These are phyloP conservation scores for Caenorhabditis sulstoni DNA, from an alignment of 2,888 invertebrate species.

Conservation along the genomic window DNA sequence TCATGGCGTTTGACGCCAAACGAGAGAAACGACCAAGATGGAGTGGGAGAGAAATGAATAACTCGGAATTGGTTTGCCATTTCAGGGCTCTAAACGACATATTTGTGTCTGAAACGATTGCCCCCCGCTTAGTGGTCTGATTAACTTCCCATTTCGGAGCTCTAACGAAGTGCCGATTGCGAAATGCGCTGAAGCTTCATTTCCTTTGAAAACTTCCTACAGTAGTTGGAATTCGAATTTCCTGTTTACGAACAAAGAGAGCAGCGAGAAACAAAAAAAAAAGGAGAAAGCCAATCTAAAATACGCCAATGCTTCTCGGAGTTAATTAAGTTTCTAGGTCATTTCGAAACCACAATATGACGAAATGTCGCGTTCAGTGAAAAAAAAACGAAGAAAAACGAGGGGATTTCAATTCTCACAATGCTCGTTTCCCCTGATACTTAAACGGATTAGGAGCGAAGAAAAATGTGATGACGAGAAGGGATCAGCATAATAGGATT, in stretches of 20 bases:
- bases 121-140: constrained; percentile 58
- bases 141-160: constrained; percentile 42
- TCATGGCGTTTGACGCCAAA: constrained; percentile 51
- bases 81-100: constrained; percentile 22
- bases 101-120: constrained; percentile 31
- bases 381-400: background rate
- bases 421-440: constrained; percentile 10
- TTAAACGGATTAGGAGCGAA: constrained; percentile 47
- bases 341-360: constrained; percentile 29
- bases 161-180: constrained; percentile 2
- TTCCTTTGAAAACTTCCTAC: constrained; percentile 13
- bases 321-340: constrained; percentile 49
- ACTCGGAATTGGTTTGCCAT: constrained; percentile 42
- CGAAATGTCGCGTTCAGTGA: background rate
- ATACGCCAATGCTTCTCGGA: background rate
- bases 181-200: constrained; percentile 14
- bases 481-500: constrained; percentile 38
- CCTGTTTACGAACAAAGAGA: background rate
- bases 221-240: background rate
- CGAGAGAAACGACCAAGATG: constrained; percentile 21
- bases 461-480: constrained; percentile 14
- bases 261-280: constrained; percentile 10
- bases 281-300: constrained; percentile 1
- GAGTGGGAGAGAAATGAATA: constrained; percentile 44
- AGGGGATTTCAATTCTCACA: constrained; percentile 1